Percentiles rank a stretch among this genome's conserved stretches.
Evolutionary conservation across 2,797 vertebrate genomes (phyloP).

Genomic region (Hozukius guyotensis): DNA sequence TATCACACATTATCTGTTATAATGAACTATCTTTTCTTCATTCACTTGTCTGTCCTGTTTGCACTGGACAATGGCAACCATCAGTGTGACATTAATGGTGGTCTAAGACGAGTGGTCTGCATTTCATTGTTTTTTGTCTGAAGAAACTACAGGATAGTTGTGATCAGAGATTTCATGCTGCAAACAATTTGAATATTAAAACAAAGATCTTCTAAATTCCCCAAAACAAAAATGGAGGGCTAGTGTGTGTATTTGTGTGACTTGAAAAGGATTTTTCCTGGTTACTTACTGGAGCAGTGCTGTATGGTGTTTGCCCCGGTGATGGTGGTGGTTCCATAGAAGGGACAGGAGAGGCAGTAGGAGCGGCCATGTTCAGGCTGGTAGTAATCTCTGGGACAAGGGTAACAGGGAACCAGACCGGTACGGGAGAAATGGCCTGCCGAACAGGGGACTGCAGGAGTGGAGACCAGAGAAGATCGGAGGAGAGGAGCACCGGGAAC

Average conservation of each 20-base stretch:
- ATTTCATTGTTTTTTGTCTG: not conserved
- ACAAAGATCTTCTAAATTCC: not conserved
- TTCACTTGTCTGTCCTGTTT: too few relatives aligned
- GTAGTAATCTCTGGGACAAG: constrained; percentile 96
- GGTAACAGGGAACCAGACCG: constrained; percentile 93
- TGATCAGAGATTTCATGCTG: not conserved
- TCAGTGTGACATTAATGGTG: not conserved
- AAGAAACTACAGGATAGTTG: not conserved
- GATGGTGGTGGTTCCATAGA: constrained; percentile 94
- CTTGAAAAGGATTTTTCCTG: too few relatives aligned
- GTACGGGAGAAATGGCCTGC: constrained; percentile 95
- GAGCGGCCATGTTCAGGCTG: constrained; percentile 94
- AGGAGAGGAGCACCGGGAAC: not conserved
- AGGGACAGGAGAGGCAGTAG: constrained; percentile 96
- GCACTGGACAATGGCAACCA: not conserved
- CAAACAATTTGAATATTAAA: not conserved
- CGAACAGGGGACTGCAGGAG: constrained; percentile 88
- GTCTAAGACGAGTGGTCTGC: not conserved
- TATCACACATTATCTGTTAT: too few relatives aligned
- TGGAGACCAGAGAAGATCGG: not conserved
- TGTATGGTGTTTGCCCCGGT: constrained; percentile 91
- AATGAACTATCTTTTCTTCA: too few relatives aligned
- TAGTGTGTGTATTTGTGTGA: not conserved
- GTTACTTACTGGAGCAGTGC: constrained; percentile 93
- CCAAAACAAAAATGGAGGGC: not conserved